Conservation (phyloP, 2,797 vertebrate genomes). For the Graptemys geographica region DNA sequence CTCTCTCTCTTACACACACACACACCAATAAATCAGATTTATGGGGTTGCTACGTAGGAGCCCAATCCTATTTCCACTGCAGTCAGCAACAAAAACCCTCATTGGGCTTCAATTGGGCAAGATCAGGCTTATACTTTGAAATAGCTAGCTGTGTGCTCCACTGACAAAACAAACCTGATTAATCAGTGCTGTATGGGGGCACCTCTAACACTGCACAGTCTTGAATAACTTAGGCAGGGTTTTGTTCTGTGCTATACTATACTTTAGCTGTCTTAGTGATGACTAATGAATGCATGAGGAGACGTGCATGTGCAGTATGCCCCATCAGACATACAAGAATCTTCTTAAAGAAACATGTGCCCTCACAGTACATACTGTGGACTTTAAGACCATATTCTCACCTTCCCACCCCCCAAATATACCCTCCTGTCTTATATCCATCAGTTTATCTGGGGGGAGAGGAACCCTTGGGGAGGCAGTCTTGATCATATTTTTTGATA, state of each 20-base stretch:
- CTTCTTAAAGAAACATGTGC: not conserved
- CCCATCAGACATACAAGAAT: not conserved
- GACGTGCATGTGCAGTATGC: not conserved
- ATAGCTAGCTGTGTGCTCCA: conserved; percentile 23
- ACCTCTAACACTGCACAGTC: not conserved
- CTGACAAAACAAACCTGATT: not conserved
- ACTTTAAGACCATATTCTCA: not conserved
- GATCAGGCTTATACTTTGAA: not conserved
- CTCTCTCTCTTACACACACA: not conserved
- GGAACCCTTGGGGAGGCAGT: not conserved
- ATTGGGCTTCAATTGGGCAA: not conserved
- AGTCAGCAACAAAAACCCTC: not conserved
- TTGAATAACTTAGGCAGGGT: not conserved
- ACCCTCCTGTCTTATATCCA: not conserved
- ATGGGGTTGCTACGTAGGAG: not conserved
- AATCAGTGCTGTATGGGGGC: not conserved
- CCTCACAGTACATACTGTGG: not conserved
- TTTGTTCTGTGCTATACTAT: not conserved
- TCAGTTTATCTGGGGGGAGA: not conserved
- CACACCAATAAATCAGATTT: not conserved
- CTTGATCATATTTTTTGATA: not conserved
- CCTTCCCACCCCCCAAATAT: not conserved
- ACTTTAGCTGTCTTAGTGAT: not conserved
- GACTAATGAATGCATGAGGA: not conserved
- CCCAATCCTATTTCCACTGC: not conserved